These are phyloP conservation scores for Albula glossodonta DNA, from an alignment of 2,113 vertebrate genomes.

Conservation along the genomic window DNA sequence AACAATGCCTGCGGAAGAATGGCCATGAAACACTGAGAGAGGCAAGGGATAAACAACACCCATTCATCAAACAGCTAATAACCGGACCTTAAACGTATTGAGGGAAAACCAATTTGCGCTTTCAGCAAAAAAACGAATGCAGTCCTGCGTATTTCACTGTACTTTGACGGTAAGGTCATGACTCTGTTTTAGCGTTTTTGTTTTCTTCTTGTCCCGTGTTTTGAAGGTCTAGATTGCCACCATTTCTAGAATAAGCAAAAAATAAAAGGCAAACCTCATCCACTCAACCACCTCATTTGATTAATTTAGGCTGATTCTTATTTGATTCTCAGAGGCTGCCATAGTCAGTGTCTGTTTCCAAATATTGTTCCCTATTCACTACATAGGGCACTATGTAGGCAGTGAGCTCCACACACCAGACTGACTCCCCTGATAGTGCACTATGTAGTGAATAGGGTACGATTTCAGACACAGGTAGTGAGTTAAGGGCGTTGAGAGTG, in stretches of 20 bases:
- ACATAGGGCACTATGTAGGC: too few relatives aligned
- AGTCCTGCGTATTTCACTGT: neutral
- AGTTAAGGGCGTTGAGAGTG: too few relatives aligned
- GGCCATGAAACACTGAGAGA: neutral
- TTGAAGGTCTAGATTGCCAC: neutral
- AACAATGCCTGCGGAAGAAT: neutral
- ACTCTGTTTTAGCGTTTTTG: neutral
- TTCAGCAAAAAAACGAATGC: neutral
- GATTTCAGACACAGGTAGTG: too few relatives aligned
- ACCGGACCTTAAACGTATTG: neutral
- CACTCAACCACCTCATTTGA: neutral
- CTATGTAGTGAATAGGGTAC: too few relatives aligned
- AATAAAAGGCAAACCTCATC: neutral
- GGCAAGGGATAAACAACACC: neutral
- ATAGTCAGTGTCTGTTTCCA: too few relatives aligned
- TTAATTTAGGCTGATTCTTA: neutral
- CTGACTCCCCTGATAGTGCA: too few relatives aligned
- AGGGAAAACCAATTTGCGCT: neutral
- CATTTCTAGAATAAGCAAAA: too few relatives aligned
- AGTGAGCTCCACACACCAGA: too few relatives aligned
- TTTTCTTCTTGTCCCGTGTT: neutral
- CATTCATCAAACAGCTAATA: constrained; percentile 3
- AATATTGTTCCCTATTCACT: too few relatives aligned
- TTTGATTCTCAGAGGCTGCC: too few relatives aligned
- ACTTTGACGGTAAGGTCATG: neutral